Percentiles rank a stretch among this genome's conserved stretches.
Conservation (phyloP, 2,113 vertebrate species). For the Sinosuthora webbiana region DNA sequence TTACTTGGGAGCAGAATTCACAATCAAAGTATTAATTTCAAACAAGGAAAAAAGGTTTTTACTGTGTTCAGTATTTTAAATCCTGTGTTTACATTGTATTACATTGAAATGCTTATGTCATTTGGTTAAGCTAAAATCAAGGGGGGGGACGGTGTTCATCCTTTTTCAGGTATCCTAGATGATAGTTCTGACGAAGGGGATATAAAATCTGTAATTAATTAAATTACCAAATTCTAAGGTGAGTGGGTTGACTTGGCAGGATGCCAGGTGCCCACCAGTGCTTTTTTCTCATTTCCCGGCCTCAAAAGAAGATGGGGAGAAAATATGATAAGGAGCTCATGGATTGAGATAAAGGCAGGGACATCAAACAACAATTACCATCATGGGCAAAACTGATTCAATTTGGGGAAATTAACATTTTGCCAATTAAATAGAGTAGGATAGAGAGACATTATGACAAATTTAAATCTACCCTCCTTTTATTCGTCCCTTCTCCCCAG, state of each 20-base stretch:
- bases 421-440: neutral
- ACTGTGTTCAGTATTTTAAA: neutral
- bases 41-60: neutral
- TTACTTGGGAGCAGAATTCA: neutral
- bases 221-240: neutral
- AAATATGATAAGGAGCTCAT: neutral
- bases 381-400: neutral
- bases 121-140: neutral
- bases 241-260: neutral
- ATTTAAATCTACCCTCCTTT: neutral
- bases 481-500: neutral
- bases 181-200: neutral
- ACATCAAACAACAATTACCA: neutral
- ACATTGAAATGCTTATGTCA: neutral
- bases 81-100: neutral
- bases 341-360: neutral
- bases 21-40: neutral
- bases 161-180: neutral
- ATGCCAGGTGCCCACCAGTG: neutral
- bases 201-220: neutral
- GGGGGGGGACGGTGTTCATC: fast-evolving
- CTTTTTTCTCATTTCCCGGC: neutral
- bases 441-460: neutral
- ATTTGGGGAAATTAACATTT: neutral
- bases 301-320: neutral